Evolutionary conservation across 2,113 vertebrate species (phyloP), one percentile per base, ranked within the genome.

Genomic region (Boulengeromyrus knoepffleri): DNA sequence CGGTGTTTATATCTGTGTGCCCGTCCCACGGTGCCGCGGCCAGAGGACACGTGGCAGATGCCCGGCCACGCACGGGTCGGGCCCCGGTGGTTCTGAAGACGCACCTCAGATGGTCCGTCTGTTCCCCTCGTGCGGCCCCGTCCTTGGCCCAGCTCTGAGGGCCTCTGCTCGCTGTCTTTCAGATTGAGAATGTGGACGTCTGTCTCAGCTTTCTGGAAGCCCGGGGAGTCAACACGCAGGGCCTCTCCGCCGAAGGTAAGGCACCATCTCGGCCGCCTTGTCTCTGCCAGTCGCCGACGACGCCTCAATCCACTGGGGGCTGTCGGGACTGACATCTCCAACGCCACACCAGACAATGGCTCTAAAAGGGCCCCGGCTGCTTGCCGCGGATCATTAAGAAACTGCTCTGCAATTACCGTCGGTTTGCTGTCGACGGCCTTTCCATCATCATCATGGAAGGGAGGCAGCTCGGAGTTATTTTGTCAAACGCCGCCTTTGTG

Each of bases 221-320:
- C 91, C 96, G 96, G 96, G 97, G 97, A 85, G 96, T 97, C 91
- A 97, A 97, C 94, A 97, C 97, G 87, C 97, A 97, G 94, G 97
- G 97, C 91, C 95, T 98, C 92, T 97, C 97, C 92, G 97, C 97
- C 87, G 97, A 98, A 97, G 97, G 97, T 97, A 97, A 97, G 96
- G 91, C 27, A 36, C 47, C 27, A 85, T 24, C 9, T 74, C 27
- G 15, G 24, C 49, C n/a, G 0, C 50, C 50, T 0, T 53, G 27
- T 87, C 5, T 36, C 49, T 15, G 4, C 31, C 31, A 19, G 2
- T 56, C 19, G 4, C 45, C 46, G 45, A 7, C 10, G 24, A 47
- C 46, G 10, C 19, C 84, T 47, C 36, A 6, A 39, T 15, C 36
- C 74, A 0, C n/a, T 10, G 3, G 27, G n/a, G 58, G 70, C 31